Conservation (phyloP, 2,797 vertebrate species). For the Anableps anableps region DNA sequence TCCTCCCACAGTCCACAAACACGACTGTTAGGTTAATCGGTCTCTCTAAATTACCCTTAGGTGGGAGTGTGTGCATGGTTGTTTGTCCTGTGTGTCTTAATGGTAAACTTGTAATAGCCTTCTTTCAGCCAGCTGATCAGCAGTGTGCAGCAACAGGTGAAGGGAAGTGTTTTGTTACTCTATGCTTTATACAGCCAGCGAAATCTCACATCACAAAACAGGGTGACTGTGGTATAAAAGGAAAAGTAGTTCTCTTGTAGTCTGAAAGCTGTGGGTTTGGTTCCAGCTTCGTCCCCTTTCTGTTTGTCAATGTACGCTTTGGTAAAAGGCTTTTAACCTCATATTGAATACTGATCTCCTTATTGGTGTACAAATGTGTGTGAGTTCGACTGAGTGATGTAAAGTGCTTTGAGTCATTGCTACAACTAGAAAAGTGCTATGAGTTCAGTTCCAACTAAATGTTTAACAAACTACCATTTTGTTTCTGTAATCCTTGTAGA, state of each 20-base stretch:
- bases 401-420: not conserved
- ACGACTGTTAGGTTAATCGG: no score
- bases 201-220: not conserved
- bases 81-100: no score
- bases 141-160: not conserved
- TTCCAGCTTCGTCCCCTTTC: not conserved
- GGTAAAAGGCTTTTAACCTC: not conserved
- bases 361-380: not conserved
- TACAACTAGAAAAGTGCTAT: not conserved
- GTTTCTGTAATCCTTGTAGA: not conserved
- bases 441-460: not conserved
- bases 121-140: not conserved
- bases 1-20: no score
- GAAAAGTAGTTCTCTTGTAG: not conserved
- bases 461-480: not conserved
- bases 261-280: not conserved
- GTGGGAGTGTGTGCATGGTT: no score
- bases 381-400: not conserved
- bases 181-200: not conserved
- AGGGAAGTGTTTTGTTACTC: not conserved
- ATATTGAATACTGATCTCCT: not conserved
- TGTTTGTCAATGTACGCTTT: not conserved
- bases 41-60: no score
- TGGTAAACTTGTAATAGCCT: not conserved
- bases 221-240: not conserved